Conservation (phyloP, 1,140 invertebrate species). For the Globodera rostochiensis region DNA sequence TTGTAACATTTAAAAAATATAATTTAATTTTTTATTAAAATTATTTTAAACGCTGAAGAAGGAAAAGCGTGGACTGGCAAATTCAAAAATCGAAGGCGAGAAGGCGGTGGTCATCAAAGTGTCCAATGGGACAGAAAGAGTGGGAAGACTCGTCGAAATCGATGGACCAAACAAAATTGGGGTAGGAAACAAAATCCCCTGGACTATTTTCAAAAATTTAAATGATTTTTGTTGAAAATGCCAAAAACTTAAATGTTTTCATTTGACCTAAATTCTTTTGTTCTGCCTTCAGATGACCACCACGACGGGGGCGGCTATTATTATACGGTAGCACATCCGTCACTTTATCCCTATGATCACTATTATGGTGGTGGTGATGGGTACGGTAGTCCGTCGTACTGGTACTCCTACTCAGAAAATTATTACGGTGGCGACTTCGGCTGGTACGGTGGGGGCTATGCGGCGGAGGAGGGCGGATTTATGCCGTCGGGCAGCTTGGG, state of each 20-base stretch:
- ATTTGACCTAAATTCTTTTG: too few species aligned
- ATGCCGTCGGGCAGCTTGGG: neutral
- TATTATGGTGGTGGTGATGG: neutral
- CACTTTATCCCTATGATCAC: neutral
- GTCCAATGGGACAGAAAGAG: neutral
- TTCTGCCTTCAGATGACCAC: neutral
- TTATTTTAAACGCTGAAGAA: neutral
- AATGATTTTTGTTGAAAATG: too few species aligned
- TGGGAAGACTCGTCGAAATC: neutral
- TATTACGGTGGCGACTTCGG: neutral
- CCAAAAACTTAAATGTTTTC: too few species aligned
- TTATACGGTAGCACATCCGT: constrained; percentile 1
- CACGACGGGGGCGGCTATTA: neutral
- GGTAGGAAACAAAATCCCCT: neutral
- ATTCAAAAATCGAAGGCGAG: neutral
- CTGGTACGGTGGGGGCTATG: neutral
- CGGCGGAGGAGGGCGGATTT: neutral
- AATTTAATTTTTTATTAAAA: neutral
- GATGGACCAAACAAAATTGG: neutral
- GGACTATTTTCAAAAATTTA: neutral
- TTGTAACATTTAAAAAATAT: too few species aligned
- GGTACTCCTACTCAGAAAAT: neutral
- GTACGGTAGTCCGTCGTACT: neutral
- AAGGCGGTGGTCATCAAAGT: neutral
- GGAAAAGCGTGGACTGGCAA: neutral